Evolutionary conservation across 2,888 invertebrate genomes (phyloP).

Genomic region (Automeris io): DNA sequence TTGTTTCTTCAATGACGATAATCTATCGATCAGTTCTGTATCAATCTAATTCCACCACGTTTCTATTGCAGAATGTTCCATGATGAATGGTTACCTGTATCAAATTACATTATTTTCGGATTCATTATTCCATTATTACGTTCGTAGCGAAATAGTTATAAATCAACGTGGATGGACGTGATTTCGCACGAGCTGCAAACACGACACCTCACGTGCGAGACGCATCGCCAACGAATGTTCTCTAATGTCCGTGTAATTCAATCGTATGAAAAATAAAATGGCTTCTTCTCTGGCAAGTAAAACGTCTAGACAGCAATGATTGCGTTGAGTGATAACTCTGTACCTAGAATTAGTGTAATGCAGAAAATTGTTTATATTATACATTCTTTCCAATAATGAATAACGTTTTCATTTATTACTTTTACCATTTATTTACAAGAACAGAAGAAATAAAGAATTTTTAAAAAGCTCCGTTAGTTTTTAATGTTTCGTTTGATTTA

Average conservation of each 20-base stretch:
- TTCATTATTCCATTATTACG: conserved; percentile 17
- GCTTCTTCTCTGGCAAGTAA: conserved; percentile 28
- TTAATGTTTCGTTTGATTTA: too few relatives aligned
- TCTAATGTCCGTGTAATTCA: conserved; percentile 56
- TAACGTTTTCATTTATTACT: conserved; percentile 4
- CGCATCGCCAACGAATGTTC: conserved; percentile 38
- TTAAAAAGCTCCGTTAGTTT: too few relatives aligned
- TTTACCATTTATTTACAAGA: too few relatives aligned
- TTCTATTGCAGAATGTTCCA: neutral
- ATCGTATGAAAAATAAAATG: conserved; percentile 33
- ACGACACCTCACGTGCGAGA: conserved; percentile 33
- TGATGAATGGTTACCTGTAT: neutral
- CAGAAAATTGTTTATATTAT: conserved; percentile 16
- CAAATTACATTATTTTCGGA: conserved; percentile 9
- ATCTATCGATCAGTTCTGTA: too few relatives aligned
- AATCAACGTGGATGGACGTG: conserved; percentile 29
- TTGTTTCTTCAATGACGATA: too few relatives aligned
- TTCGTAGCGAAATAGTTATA: conserved; percentile 17
- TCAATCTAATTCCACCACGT: conserved; percentile 11
- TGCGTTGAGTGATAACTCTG: conserved; percentile 20
- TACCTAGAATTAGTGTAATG: conserved; percentile 18
- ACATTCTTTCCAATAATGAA: neutral
- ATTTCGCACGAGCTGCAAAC: conserved; percentile 21
- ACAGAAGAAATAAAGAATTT: too few relatives aligned
- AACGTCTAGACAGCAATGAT: conserved; percentile 25